Evolutionary conservation across 2,888 invertebrate species (phyloP).

Genomic region (Muschampia plurimacula): DNA sequence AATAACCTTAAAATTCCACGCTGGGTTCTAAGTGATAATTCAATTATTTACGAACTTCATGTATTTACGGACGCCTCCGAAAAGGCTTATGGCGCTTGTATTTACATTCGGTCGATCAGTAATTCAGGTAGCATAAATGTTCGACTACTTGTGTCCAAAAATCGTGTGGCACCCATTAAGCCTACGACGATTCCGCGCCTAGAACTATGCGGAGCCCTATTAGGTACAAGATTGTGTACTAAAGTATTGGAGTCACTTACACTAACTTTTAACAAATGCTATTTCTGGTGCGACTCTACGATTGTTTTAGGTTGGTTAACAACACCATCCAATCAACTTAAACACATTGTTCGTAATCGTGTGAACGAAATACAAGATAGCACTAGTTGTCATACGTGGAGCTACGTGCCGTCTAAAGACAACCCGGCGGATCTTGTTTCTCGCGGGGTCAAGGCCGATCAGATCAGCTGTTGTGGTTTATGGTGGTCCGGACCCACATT

Average conservation of each 20-base stretch:
- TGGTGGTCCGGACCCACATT: constrained; percentile 29
- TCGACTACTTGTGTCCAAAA: constrained; percentile 15
- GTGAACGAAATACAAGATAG: constrained; percentile 13
- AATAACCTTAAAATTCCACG: constrained; percentile 46
- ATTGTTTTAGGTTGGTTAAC: constrained; percentile 19
- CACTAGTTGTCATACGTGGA: constrained; percentile 12
- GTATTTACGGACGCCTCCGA: constrained; percentile 50
- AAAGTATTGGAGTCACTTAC: constrained; percentile 20
- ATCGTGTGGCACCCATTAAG: constrained; percentile 38
- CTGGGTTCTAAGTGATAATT: constrained; percentile 35
- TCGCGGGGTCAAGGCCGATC: constrained; percentile 41
- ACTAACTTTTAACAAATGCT: neutral
- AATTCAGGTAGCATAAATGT: constrained; percentile 35
- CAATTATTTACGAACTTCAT: constrained; percentile 44
- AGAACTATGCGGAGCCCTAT: constrained; percentile 42
- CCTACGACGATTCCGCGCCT: constrained; percentile 39
- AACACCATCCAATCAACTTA: constrained; percentile 6
- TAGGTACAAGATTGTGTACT: constrained; percentile 30
- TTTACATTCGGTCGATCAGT: constrained; percentile 43
- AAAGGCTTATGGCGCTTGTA: constrained; percentile 47
- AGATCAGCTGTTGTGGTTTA: constrained; percentile 18
- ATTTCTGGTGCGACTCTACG: constrained; percentile 24
- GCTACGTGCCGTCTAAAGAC: constrained; percentile 37
- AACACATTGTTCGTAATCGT: constrained; percentile 5
- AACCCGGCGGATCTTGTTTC: constrained; percentile 38